Conservation (phyloP, 2,113 vertebrate genomes). For the Heptranchias perlo region DNA sequence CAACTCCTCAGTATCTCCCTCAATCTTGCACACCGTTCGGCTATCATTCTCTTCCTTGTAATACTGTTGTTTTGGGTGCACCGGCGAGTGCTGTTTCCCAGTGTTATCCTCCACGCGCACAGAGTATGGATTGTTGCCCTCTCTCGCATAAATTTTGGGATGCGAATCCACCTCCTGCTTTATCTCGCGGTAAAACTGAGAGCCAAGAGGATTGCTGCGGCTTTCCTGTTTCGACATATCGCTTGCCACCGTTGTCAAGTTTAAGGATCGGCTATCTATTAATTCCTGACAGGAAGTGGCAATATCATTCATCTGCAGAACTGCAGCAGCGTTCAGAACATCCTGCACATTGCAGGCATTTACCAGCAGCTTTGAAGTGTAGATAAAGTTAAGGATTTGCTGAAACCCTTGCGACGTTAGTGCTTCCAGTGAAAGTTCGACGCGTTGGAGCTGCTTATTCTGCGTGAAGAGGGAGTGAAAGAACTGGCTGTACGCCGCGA, state of each 20-base stretch:
- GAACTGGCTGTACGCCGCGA: conserved; percentile 88
- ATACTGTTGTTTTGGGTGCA: conserved; percentile 66
- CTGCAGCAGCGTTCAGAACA: conserved; percentile 75
- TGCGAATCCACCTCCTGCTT: conserved; percentile 79
- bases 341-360: conserved; percentile 79
- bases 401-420: conserved; percentile 81
- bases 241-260: conserved; percentile 47
- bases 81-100: conserved; percentile 42
- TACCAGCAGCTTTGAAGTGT: conserved; percentile 87
- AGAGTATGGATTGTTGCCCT: conserved; percentile 73
- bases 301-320: conserved; percentile 89
- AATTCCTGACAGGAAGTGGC: conserved; percentile 85
- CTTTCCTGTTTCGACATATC: conserved; percentile 65
- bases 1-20: conserved; percentile 53
- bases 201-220: conserved; percentile 44
- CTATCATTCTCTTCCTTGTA: conserved; percentile 74
- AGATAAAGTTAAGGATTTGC: conserved; percentile 94
- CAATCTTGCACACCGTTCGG: conserved; percentile 65
- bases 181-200: conserved; percentile 77
- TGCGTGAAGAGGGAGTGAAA: conserved; percentile 89
- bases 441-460: conserved; percentile 81
- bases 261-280: conserved; percentile 74
- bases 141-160: conserved; percentile 73
- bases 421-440: conserved; percentile 83
- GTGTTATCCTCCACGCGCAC: conserved; percentile 70